phyloP scores from a whole-genome alignment of 2,888 invertebrate genomes.

The Napeogenes inachia region DNA sequence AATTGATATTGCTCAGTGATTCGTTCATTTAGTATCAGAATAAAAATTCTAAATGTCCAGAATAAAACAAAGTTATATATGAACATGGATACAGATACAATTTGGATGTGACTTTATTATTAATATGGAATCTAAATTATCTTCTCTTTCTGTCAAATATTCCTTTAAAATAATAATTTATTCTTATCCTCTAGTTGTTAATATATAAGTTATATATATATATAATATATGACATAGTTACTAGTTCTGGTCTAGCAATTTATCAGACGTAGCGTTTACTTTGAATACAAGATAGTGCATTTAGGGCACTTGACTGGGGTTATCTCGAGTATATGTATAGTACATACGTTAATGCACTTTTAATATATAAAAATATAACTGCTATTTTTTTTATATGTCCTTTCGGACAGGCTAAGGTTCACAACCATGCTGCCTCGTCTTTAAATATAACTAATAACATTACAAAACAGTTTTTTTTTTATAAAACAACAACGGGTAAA shows the following conservation, averaged over 20 bases:
- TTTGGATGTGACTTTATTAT: background rate
- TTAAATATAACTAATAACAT: background rate
- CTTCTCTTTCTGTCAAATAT: no score
- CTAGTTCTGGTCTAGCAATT: conserved; percentile 21
- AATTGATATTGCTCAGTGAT: no score
- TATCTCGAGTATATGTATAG: conserved; percentile 11
- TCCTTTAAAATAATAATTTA: no score
- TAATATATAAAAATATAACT: no score
- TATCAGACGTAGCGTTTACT: conserved; percentile 40
- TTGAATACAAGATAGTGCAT: conserved; percentile 44
- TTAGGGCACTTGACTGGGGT: conserved; percentile 34
- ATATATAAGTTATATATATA: conserved; percentile 27
- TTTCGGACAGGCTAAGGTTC: background rate
- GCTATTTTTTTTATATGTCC: no score
- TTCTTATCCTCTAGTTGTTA: background rate
- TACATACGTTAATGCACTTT: background rate
- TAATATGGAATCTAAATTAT: background rate
- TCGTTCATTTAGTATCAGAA: no score
- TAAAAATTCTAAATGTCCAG: no score
- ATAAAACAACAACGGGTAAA: background rate
- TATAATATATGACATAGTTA: background rate
- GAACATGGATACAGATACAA: no score
- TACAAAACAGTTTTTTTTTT: background rate
- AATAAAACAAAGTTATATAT: no score
- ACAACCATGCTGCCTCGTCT: no score